Conservation (phyloP, 2,888 invertebrate species). For the Teleiodes luculella region DNA sequence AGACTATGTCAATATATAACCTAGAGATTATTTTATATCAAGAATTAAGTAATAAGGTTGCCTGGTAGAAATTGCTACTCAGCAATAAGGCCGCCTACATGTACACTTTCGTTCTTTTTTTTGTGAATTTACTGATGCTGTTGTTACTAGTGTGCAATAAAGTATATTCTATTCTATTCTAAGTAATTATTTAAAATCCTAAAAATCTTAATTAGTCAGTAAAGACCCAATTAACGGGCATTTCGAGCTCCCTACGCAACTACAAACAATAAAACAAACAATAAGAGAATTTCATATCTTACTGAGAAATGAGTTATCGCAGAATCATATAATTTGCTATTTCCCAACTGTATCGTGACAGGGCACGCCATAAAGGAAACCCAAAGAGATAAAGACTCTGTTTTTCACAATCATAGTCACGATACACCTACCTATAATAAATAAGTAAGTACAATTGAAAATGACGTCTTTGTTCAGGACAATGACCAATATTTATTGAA, state of each 20-base stretch:
- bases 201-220: neutral
- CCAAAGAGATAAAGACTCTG: constrained; percentile 29
- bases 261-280: neutral
- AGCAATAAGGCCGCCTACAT: too few relatives aligned
- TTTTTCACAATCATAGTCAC: constrained; percentile 40
- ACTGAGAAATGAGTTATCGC: constrained; percentile 29
- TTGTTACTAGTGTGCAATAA: too few relatives aligned
- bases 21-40: too few relatives aligned
- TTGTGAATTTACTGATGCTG: too few relatives aligned
- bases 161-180: too few relatives aligned
- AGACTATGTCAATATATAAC: too few relatives aligned
- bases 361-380: constrained; percentile 31
- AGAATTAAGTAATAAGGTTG: too few relatives aligned
- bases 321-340: constrained; percentile 38
- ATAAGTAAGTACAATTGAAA: constrained; percentile 1
- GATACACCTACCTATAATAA: constrained; percentile 24
- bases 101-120: too few relatives aligned
- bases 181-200: too few relatives aligned
- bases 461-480: neutral
- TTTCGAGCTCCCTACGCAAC: neutral
- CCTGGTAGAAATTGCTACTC: too few relatives aligned
- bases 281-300: constrained; percentile 16
- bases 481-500: neutral
- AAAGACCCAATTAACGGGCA: neutral
- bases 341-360: constrained; percentile 36